Evolutionary conservation across 2,888 invertebrate species (phyloP), one percentile per base, ranked within the genome.

Genomic region (Icerya purchasi): DNA sequence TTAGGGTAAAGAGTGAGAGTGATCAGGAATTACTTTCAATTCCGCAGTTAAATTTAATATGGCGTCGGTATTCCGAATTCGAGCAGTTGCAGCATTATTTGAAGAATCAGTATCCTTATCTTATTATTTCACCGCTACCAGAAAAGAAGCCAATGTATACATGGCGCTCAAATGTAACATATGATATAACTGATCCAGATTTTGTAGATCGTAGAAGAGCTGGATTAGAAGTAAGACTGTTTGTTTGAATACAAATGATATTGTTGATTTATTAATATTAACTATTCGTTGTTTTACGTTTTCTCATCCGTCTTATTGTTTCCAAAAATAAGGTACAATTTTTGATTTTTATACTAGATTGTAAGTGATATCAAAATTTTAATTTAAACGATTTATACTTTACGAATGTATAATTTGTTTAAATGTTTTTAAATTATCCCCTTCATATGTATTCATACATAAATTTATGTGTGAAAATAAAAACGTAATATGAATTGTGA

Each of bases 61-160:
- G 85, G 84, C 74, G 88, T 65, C 73, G 88, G 36, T 89, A 88
- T 69, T 86, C 85, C 54, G 88, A 89, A 70, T 88, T 88, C 74
- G 87, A 87, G 70, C 79, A 85, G 65, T 76, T 89, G 56, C 77
- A 83, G 65, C 80, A 82, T 65, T 86, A 86, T 68, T 73, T 89
- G 61, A 83, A 83, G 68, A 77, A 83, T 25, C 81, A 80, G 36
- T 87, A 86, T 72, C 84, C 86, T n/a, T 82, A 82, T 69, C 76
- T 84, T 56, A 81, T 88, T 18, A 76, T 87, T 66, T 87, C 88
- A 22, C 85, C 87, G 1, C 70, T 89, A 59, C 88, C 88, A 1
- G 88, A 88, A 66, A 89, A 89, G 70, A 75, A 75, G 75, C 78
- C 79, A 63, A 74, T 81, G 66, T 85, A 78, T 71, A 83, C 83